These are phyloP conservation scores for Heteractis magnifica DNA, from an alignment of 92 coral and sea anemone genomes.

Conservation along the genomic window DNA sequence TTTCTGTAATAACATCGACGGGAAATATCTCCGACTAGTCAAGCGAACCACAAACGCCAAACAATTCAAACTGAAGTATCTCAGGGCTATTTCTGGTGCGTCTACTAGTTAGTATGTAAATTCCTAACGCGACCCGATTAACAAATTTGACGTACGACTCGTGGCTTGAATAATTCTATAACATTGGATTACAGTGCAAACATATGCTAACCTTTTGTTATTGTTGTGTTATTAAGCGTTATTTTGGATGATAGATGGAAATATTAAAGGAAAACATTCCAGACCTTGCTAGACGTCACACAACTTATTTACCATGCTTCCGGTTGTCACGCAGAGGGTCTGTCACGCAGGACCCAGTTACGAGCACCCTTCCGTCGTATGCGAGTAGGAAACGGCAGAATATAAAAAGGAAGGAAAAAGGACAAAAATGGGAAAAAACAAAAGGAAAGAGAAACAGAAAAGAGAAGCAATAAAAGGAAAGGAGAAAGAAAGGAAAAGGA, in stretches of 20 bases:
- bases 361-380: too few relatives aligned
- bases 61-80: background rate
- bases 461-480: too few relatives aligned
- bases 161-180: background rate
- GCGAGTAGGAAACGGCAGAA: too few relatives aligned
- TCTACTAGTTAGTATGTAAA: slow-evolving; percentile 15
- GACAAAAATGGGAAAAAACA: too few relatives aligned
- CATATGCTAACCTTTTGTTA: slow-evolving; percentile 23
- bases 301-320: background rate
- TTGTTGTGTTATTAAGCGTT: background rate
- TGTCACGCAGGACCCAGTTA: background rate
- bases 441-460: background rate
- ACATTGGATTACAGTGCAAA: background rate
- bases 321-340: background rate
- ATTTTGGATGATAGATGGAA: slow-evolving; percentile 13
- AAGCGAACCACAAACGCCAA: slow-evolving; percentile 24
- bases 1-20: background rate
- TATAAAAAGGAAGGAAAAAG: too few relatives aligned
- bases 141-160: background rate
- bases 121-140: slow-evolving; percentile 7
- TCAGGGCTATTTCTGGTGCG: background rate
- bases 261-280: background rate
- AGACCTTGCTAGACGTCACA: background rate
- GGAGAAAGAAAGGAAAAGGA: background rate
- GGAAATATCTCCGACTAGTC: slow-evolving; percentile 6